Evolutionary conservation across 2,888 invertebrate genomes (phyloP), one percentile per base, ranked within the genome.

Genomic region (Drosophila neotestacea): DNA sequence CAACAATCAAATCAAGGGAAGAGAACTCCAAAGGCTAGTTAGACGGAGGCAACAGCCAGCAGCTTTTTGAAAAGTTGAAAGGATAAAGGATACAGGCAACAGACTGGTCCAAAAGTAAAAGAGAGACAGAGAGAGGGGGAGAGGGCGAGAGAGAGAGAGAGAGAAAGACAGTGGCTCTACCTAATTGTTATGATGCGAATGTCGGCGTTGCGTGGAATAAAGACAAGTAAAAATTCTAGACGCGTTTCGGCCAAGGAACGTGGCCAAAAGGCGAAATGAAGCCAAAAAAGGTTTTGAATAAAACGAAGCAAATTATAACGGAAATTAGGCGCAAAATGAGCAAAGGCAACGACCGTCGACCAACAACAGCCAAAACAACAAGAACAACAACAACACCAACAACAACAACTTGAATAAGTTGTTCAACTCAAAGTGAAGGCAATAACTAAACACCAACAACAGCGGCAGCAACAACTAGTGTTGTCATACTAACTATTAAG

Each of bases 251-350:
- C 42, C 65, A 44, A 48, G 32, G 36, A 38, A 73, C 74, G 64
- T 78, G 79, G 69, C 78, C 73, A 63, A 58, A 16, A 50, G 66
- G 63, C 76, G 50, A 60, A 78, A 65, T 52, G 65, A 66, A 68
- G 56, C 70, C 63, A 65, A 77, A 22, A 77, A 77, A 73, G 77
- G 85, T 85, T 84, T 88, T 84, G 85, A 84, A 79, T 82, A 77
- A 90, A 88, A 70, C 70, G 77, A 68, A 66, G 74, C 68, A 82
- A 88, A 88, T 88, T 88, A 88, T 78, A 84, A 79, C 88, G 90
- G 85, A 88, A 88, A 88, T 84, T 84, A 82, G 80, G 78, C 90
- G 78, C 76, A 76, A 80, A 88, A 79, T 86, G 73, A 81, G 81
- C 78, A 75, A 66, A 48, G 62, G 38, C 55, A 55, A 55, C 28